Evolutionary conservation across 2,888 invertebrate species (phyloP).

Genomic region (Chymomyza amoena): DNA sequence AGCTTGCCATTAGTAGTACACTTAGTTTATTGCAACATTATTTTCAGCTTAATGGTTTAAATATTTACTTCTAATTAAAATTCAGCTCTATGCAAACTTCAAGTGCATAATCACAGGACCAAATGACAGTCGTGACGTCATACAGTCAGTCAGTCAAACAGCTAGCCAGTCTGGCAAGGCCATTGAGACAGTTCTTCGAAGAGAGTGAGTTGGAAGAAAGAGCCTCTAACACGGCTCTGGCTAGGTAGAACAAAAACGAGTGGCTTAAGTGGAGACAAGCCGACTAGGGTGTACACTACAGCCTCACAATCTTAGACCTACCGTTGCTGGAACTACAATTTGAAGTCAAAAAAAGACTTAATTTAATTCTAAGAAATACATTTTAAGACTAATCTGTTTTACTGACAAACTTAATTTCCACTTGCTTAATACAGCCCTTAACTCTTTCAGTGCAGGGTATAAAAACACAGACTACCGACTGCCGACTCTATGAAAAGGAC

Average conservation of each 20-base stretch:
- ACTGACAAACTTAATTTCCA: too few species aligned
- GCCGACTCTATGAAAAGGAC: neutral
- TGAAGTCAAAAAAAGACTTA: too few species aligned
- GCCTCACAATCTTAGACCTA: too few species aligned
- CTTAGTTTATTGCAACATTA: constrained; percentile 4
- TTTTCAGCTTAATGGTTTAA: constrained; percentile 58
- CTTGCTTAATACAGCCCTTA: too few species aligned
- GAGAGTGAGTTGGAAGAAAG: constrained; percentile 20
- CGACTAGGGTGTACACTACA: too few species aligned
- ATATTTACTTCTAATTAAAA: constrained; percentile 72
- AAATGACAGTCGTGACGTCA: neutral
- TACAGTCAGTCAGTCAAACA: neutral
- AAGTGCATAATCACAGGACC: constrained; percentile 64
- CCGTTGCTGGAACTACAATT: too few species aligned
- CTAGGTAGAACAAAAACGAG: constrained; percentile 1
- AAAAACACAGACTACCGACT: neutral
- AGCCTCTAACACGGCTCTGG: constrained; percentile 19
- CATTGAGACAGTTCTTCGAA: constrained; percentile 62
- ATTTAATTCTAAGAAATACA: too few species aligned
- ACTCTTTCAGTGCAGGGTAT: neutral
- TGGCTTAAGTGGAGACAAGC: too few species aligned
- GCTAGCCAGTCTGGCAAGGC: constrained; percentile 44
- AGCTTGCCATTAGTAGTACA: neutral
- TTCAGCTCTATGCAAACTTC: constrained; percentile 67
- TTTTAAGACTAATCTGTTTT: too few species aligned